Percentiles rank a stretch among this genome's conserved stretches.
phyloP scores from a whole-genome alignment of 2,113 vertebrate species.

The Hydrolagus affinis region DNA sequence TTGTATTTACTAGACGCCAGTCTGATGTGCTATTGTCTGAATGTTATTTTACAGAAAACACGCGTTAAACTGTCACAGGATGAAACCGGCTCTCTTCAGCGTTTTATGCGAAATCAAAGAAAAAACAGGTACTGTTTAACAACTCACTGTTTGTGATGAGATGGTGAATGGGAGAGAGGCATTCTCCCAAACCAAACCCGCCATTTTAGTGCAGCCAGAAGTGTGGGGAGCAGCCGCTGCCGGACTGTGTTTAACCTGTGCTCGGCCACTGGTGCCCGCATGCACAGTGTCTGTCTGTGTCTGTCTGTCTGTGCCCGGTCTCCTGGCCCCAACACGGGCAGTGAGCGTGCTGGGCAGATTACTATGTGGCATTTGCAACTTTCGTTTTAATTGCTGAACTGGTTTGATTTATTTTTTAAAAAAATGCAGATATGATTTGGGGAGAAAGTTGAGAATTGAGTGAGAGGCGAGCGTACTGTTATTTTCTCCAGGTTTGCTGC shows the following conservation, averaged over 20 bases:
- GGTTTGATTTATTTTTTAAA: no score
- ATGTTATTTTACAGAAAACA: conserved; percentile 81
- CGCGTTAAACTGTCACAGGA: conserved; percentile 96
- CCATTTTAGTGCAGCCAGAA: conserved; percentile 9
- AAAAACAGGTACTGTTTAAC: conserved; percentile 78
- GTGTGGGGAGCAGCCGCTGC: background rate
- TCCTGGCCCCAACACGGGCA: no score
- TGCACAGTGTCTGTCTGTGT: no score
- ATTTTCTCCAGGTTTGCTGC: background rate
- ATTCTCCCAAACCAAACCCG: background rate
- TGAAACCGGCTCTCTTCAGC: conserved; percentile 98
- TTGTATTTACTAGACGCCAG: background rate
- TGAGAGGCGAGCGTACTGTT: no score
- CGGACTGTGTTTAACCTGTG: no score
- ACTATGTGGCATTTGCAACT: no score
- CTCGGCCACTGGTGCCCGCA: no score
- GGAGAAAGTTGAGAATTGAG: no score
- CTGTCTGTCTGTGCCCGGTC: background rate
- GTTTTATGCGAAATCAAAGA: conserved; percentile 99
- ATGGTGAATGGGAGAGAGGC: background rate
- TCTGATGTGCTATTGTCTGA: conserved; percentile 38
- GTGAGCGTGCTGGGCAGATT: no score
- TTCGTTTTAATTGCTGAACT: no score
- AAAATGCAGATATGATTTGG: background rate
- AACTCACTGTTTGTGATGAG: background rate